A percentile compares a stretch with the other conserved stretches of the same genome.
phyloP scores from a whole-genome alignment of 2,888 invertebrate species.

The Idaea straminata region DNA sequence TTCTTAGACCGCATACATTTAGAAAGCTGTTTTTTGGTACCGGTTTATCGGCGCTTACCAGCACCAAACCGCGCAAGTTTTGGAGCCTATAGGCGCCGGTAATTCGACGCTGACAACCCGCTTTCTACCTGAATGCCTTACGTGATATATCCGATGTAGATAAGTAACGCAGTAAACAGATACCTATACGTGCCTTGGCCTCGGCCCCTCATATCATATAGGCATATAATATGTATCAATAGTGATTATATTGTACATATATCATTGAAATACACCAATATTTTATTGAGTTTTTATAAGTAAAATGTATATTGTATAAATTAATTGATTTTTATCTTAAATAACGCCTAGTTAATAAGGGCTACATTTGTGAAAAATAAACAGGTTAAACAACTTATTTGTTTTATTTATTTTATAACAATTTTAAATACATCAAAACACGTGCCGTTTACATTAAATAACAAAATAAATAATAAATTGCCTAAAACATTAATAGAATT shows the following conservation, averaged over 20 bases:
- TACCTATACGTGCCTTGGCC: slow-evolving; percentile 73
- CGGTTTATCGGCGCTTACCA: neutral
- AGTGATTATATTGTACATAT: slow-evolving; percentile 77
- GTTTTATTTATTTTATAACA: slow-evolving; percentile 55
- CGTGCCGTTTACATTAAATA: neutral
- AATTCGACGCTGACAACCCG: neutral
- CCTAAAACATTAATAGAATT: neutral
- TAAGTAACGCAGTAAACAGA: slow-evolving; percentile 54
- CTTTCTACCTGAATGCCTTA: slow-evolving; percentile 8
- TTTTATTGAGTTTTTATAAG: slow-evolving; percentile 78
- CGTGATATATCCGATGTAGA: slow-evolving; percentile 10
- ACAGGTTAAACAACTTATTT: slow-evolving; percentile 68
- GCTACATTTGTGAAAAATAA: slow-evolving; percentile 79
- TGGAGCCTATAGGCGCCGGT: neutral
- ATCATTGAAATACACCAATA: slow-evolving; percentile 77
- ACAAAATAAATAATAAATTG: neutral
- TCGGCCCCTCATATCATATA: slow-evolving; percentile 76
- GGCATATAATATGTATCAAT: slow-evolving; percentile 73
- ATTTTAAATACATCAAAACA: neutral
- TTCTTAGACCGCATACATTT: neutral
- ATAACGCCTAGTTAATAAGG: slow-evolving; percentile 78
- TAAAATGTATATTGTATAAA: slow-evolving; percentile 81
- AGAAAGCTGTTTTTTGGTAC: neutral
- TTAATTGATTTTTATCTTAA: slow-evolving; percentile 77
- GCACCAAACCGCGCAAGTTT: neutral